Evolutionary conservation across 2,888 invertebrate species (phyloP).

Genomic region (Coenonympha arcania): DNA sequence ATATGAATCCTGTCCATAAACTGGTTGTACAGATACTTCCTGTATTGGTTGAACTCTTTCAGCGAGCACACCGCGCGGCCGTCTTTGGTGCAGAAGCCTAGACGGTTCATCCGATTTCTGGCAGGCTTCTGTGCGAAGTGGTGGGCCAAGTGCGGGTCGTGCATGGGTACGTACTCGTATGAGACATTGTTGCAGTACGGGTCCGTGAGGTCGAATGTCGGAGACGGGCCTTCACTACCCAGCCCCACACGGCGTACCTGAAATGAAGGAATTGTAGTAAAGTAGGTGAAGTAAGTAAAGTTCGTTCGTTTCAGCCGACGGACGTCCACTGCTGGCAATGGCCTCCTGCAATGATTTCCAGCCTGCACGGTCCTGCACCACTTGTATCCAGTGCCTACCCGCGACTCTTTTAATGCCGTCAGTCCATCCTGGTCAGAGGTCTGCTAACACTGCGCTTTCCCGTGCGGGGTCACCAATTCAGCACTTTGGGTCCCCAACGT

Average conservation of each 20-base stretch:
- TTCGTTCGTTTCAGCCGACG: background rate
- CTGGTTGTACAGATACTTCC: constrained; percentile 73
- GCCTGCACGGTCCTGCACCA: too few relatives aligned
- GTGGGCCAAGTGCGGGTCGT: constrained; percentile 73
- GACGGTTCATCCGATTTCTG: constrained; percentile 57
- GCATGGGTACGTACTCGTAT: constrained; percentile 73
- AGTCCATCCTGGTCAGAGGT: too few relatives aligned
- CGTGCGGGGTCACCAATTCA: too few relatives aligned
- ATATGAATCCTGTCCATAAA: constrained; percentile 71
- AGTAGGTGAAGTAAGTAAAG: too few relatives aligned
- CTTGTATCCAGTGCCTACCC: too few relatives aligned
- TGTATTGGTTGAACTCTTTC: constrained; percentile 78
- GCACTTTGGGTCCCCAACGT: too few relatives aligned
- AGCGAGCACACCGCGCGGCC: constrained; percentile 77
- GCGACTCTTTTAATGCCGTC: too few relatives aligned
- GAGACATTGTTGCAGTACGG: constrained; percentile 65
- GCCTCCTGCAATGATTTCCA: too few relatives aligned
- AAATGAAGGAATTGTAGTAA: too few relatives aligned
- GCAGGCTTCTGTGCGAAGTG: constrained; percentile 63
- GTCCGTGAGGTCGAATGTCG: constrained; percentile 61
- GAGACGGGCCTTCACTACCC: constrained; percentile 41
- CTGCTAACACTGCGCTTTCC: too few relatives aligned
- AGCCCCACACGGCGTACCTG: constrained; percentile 60
- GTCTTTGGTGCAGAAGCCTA: constrained; percentile 74
- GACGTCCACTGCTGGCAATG: too few relatives aligned